Evolutionary conservation across 2,888 invertebrate species (phyloP), one percentile per base, ranked within the genome.

Genomic region (Aricia artaxerxes): DNA sequence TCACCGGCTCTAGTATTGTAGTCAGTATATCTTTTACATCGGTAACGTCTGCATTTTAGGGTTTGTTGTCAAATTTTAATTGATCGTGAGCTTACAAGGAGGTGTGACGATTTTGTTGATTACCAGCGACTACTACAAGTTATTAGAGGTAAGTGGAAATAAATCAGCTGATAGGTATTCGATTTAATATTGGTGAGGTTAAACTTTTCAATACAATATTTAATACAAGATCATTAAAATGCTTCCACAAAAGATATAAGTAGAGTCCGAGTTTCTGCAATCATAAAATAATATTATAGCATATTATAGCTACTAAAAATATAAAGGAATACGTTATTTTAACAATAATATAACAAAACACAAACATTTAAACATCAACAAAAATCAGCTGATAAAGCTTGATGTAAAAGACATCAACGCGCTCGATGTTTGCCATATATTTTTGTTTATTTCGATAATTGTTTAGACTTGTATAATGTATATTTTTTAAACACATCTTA

Each of bases 11-110:
- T 86, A 86, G 85, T 83, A 86, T 83, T 80, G 84, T 84, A 84
- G 89, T 89, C 93, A 92, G 94, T 92, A 89, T 89, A 85, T 88
- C 85, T 88, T 87, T 86, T 89, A 90, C 89, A 85, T 87, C 87
- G 88, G 89, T 87, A 88, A 89, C 87, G 92, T 89, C 88, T 87
- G 87, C 89, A 87, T 91, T 91, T 90, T 89, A 90, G 89, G 89
- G 87, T 84, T 84, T 84, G 87, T 85, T 88, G 89, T 88, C 85
- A 86, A 88, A 88, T 87, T 84, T 85, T 88, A 87, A 88, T 89
- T 87, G 87, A 84, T 85, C 85, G 87, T 87, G 87, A 86, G 85
- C 86, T 82, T 82, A 85, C 83, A 85, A 82, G 83, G 86, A 85
- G 87, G 87, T 88, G 89, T 85, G 85, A 85, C 44, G 53, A 76